Base-by-base conservation (phyloP, 2,797 vertebrate species). In the Dallia pectoralis region DNA sequence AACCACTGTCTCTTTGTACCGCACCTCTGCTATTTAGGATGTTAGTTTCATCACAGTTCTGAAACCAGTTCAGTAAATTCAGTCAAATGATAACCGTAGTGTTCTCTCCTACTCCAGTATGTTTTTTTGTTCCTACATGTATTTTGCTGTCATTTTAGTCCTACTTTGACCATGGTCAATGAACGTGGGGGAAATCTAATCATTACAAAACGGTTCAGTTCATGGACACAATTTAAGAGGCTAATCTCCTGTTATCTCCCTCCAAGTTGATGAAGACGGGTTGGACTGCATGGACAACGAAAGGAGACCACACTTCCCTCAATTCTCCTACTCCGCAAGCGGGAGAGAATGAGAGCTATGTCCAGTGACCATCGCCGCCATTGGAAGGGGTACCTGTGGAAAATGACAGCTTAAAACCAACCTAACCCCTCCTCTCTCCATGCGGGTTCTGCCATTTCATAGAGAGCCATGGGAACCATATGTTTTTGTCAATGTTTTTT, bases 261-360 rank as follows among this genome's bases (percentile, higher is more conserved):
- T 33, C 29, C 4, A 90, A 99, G 97, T 96, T 84, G 97, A 99
- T 4, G 97, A 99, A 85, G 97, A 99, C 16, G 97, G 97, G 72
- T 97, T 97, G 97, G 97, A 99, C 87, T 95, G 96, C 92, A 87
- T 96, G 92, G 97, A 99, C 90, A 99, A 95, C 66, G 97, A 99
- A 91, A 92, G 97, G 85, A 91, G 97, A 80, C 97, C 97, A 0
- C 97, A 99, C 87, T 99, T 99, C 91, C 97, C 97, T 44, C 97
- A 99, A 81, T 99, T 98, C 89, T 99, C 97, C 83, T 99, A 99
- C 91, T 99, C 97, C 2, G 97, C 97, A 87, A 98, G 97, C 59
- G 97, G 97, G 79, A 94, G 97, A 81, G 97, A 99, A 91, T 99
- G 94, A 62, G 68, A 74, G 27, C 9, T 63, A 85, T 76, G 82